Evolutionary conservation across 2,797 vertebrate species (phyloP).

Genomic region (Threskiornis aethiopicus): DNA sequence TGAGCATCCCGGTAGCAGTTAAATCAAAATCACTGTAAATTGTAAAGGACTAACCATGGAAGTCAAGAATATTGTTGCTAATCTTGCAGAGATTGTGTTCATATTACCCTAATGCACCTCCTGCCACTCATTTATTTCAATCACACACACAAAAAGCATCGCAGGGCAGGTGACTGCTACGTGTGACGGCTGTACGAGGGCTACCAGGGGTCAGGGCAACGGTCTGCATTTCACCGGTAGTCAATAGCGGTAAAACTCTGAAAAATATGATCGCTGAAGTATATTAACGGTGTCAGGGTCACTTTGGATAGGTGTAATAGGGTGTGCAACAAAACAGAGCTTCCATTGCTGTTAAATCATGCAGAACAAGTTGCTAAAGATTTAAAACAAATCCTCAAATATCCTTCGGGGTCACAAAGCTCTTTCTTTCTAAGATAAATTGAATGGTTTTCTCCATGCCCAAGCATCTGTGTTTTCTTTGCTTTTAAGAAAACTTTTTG

Average conservation of each 20-base stretch:
- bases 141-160: constrained; percentile 34
- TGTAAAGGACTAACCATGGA: background rate
- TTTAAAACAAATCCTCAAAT: constrained; percentile 40
- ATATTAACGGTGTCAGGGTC: constrained; percentile 34
- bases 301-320: constrained; percentile 33
- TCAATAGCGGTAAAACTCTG: background rate
- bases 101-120: constrained; percentile 50
- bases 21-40: background rate
- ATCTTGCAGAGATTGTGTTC: constrained; percentile 32
- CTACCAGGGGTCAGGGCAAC: constrained; percentile 8
- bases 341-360: constrained; percentile 30
- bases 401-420: constrained; percentile 46
- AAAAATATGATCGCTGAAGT: constrained; percentile 28
- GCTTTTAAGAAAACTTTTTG: constrained; percentile 27
- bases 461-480: constrained; percentile 28
- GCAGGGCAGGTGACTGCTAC: constrained; percentile 47
- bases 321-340: constrained; percentile 19
- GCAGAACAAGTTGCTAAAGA: constrained; percentile 51
- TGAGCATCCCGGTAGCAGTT: background rate
- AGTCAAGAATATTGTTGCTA: constrained; percentile 18
- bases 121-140: constrained; percentile 57
- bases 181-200: background rate
- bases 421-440: constrained; percentile 50
- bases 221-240: background rate
- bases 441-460: background rate